Evolutionary conservation across 2,797 vertebrate genomes (phyloP).

Genomic region (Sebastes oblongus): DNA sequence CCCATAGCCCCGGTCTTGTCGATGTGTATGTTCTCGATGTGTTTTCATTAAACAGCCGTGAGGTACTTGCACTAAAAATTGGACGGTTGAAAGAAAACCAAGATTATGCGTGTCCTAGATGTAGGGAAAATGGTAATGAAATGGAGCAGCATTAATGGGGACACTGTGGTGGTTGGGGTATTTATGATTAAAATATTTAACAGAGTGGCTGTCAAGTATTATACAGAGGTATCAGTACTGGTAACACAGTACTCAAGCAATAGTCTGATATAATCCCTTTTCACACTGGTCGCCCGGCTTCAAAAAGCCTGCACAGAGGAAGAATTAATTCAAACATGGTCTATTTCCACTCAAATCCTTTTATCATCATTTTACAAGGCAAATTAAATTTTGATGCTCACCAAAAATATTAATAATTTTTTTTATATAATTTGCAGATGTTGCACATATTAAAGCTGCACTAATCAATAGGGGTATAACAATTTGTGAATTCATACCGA

Average conservation of each 20-base stretch:
- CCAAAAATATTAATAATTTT: not conserved
- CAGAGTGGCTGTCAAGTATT: slow-evolving; percentile 48
- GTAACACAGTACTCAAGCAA: slow-evolving; percentile 46
- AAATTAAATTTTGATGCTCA: slow-evolving; percentile 6
- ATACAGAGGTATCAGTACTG: slow-evolving; percentile 46
- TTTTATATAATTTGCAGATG: not conserved
- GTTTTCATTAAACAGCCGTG: slow-evolving; percentile 54
- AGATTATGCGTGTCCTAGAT: slow-evolving; percentile 77
- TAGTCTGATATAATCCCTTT: slow-evolving; percentile 59
- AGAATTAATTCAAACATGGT: slow-evolving; percentile 32
- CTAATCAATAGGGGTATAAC: not conserved
- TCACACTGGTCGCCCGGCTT: slow-evolving; percentile 42
- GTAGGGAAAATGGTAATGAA: slow-evolving; percentile 70
- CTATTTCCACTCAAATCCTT: slow-evolving; percentile 42
- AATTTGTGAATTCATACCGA: not conserved
- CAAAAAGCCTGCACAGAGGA: slow-evolving; percentile 27
- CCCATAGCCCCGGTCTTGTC: slow-evolving; percentile 16
- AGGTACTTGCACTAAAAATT: slow-evolving; percentile 62
- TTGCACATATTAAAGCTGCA: not conserved
- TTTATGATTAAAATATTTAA: slow-evolving; percentile 70
- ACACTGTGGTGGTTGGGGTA: slow-evolving; percentile 48
- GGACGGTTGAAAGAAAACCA: slow-evolving; percentile 60
- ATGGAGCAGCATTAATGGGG: slow-evolving; percentile 59
- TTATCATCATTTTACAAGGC: slow-evolving; percentile 32
- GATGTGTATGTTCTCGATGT: slow-evolving; percentile 19